Base-by-base conservation (phyloP, 2,113 vertebrate species). In the Melanostigma gelatinosum region DNA sequence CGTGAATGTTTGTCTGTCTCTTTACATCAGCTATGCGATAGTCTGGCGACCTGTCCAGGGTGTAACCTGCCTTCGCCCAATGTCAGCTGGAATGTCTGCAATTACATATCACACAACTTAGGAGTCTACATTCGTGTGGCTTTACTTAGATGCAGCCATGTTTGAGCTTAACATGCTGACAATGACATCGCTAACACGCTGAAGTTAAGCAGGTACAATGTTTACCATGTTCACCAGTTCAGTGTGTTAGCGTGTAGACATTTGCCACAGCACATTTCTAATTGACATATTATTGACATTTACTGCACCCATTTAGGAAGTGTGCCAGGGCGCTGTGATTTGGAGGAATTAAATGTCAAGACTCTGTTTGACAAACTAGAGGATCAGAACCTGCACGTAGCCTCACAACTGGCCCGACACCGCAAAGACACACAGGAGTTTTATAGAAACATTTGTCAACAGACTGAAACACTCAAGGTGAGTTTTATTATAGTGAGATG, bases 361-460 rank as follows among this genome's bases (percentile, higher is more conserved):
- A 99, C 97, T 0, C 91, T 99, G 32, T 98, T 96, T 0, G 96
- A 98, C 87, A 99, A 99, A 90, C 95, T 99, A 4, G 96, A 99
- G 80, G 98, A 99, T 76, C 97, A 99, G 91, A 98, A 94, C 24
- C 83, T 99, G 16, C 97, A 98, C n/a, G 63, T 98, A 79, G 96
- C 95, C 0, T 95, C 97, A 5, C 97, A 99, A 87, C 91, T 99
- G 85, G 96, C 94, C 1, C 95, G 94, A 73, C 96, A 98, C 76
- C 95, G 96, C 88, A 94, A 63, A 73, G 96, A 98, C 0, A 87
- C 93, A 0, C 85, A 96, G 80, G 92, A 93, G 75, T 98, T 99
- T 89, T 97, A 97, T 84, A 92, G 80, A 1, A 93, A 94, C 3
- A 93, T 97, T 73, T 94, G 92, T 55, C 95, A 95, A 82, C 95